phyloP scores from a whole-genome alignment of 2,797 vertebrate genomes.

The Hyperoplus lanceolatus region DNA sequence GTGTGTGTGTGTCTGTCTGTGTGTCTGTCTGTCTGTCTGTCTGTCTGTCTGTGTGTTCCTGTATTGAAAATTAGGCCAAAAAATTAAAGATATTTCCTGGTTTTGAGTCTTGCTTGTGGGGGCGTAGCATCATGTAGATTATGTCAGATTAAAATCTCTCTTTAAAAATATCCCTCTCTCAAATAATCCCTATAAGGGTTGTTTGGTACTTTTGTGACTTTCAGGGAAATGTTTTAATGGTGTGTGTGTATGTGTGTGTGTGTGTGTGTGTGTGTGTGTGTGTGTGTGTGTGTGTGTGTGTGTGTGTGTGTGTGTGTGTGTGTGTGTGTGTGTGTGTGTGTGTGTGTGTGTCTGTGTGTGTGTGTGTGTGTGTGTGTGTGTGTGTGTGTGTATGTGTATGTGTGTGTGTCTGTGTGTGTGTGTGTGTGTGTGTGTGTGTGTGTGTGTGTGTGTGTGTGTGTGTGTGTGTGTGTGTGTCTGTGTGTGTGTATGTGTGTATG shows the following conservation, averaged over 20 bases:
- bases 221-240: neutral
- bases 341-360: constrained; percentile 13
- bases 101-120: neutral
- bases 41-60: neutral
- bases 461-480: constrained; percentile 35
- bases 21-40: too few relatives aligned
- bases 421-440: constrained; percentile 35
- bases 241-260: neutral
- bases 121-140: neutral
- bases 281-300: too few relatives aligned
- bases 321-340: too few relatives aligned
- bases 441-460: constrained; percentile 29
- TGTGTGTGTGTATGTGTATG: constrained; percentile 1
- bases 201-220: too few relatives aligned
- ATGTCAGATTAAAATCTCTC: neutral
- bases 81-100: too few relatives aligned
- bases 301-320: too few relatives aligned
- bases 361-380: constrained; percentile 33
- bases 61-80: neutral
- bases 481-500: constrained; percentile 33
- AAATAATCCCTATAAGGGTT: neutral
- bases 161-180: neutral
- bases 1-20: too few relatives aligned
- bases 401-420: constrained; percentile 17
- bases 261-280: neutral